phyloP scores from a whole-genome alignment of 1,140 invertebrate genomes.

The Diorhabda elongata region DNA sequence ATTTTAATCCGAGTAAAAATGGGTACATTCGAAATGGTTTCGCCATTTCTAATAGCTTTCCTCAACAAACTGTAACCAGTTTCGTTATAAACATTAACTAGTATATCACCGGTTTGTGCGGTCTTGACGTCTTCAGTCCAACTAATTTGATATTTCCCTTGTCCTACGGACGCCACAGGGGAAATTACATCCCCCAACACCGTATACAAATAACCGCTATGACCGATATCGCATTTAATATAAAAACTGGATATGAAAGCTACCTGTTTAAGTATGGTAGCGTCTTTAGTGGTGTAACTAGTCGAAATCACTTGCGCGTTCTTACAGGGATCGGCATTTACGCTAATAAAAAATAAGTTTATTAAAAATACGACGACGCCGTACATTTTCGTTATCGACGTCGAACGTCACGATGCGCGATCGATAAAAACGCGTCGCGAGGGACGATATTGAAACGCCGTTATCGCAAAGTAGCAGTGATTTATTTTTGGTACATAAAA shows the following conservation, averaged over 20 bases:
- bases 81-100: conserved; percentile 82
- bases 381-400: no score
- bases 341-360: not conserved
- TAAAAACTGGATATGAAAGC: conserved; percentile 73
- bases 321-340: conserved; percentile 45
- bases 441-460: no score
- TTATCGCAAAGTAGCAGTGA: no score
- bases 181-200: conserved; percentile 74
- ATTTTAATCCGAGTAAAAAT: conserved; percentile 71
- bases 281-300: conserved; percentile 83
- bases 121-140: conserved; percentile 84
- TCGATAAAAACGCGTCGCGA: no score
- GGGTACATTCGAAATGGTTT: conserved; percentile 62
- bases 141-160: conserved; percentile 79
- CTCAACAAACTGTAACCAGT: conserved; percentile 82
- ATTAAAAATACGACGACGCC: not conserved
- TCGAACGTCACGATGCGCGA: no score
- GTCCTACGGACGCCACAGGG: conserved; percentile 71
- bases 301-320: conserved; percentile 59
- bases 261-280: conserved; percentile 77
- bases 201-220: conserved; percentile 72
- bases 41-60: conserved; percentile 66
- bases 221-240: conserved; percentile 59
- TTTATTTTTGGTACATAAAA: not conserved
- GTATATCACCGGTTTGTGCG: conserved; percentile 71